Conservation (phyloP, 2,113 vertebrate genomes). For the Pholis gunnellus region DNA sequence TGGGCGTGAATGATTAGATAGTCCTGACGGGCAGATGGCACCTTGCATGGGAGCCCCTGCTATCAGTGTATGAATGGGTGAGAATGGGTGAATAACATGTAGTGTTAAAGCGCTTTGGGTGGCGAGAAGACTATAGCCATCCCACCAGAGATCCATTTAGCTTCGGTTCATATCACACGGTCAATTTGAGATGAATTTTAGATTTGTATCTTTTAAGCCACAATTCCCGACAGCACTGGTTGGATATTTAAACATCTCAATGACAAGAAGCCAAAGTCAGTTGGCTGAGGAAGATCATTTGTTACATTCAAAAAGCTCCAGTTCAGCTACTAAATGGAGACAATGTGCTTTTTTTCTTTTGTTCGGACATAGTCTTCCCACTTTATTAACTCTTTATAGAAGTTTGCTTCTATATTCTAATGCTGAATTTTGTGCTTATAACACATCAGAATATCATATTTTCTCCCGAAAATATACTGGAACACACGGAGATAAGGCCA, state of each 20-base stretch:
- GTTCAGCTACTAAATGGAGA: not conserved
- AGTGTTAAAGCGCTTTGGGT: too few relatives aligned
- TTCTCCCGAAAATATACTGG: not conserved
- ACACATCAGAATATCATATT: not conserved
- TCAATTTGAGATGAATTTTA: not conserved
- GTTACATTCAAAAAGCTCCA: not conserved
- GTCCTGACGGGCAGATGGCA: too few relatives aligned
- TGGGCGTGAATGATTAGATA: too few relatives aligned
- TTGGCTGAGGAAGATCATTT: not conserved
- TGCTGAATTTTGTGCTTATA: not conserved
- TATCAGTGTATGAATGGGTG: too few relatives aligned
- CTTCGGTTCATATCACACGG: not conserved
- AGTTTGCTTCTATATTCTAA: not conserved
- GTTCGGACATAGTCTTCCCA: not conserved
- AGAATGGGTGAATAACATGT: too few relatives aligned
- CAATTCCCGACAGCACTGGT: not conserved
- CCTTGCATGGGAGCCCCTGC: too few relatives aligned
- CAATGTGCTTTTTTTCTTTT: not conserved
- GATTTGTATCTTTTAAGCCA: not conserved
- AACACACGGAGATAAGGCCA: too few relatives aligned
- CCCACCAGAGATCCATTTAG: too few relatives aligned
- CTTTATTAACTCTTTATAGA: not conserved
- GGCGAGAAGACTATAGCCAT: not conserved
- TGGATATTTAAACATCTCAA: too few relatives aligned
- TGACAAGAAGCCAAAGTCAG: too few relatives aligned